These are phyloP conservation scores for Mormyrus lacerda DNA, from an alignment of 2,113 vertebrate species.

Conservation along the genomic window DNA sequence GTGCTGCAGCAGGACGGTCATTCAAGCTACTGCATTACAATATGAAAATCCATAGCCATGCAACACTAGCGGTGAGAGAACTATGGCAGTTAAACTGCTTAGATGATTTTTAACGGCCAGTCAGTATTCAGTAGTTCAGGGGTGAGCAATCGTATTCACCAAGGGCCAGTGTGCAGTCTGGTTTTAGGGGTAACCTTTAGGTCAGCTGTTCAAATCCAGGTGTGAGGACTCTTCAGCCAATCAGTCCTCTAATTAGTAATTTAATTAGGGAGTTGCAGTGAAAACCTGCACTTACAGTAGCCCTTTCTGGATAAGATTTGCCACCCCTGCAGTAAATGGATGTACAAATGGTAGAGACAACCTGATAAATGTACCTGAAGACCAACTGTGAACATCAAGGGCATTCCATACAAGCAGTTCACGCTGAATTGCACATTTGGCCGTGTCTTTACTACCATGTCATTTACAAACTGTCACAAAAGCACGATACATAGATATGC, in stretches of 20 bases:
- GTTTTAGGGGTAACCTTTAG: neutral
- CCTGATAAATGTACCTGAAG: neutral
- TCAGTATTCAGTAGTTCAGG: neutral
- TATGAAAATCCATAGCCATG: neutral
- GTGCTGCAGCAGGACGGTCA: neutral
- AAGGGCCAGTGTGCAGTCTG: neutral
- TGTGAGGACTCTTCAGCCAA: neutral
- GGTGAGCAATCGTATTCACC: neutral
- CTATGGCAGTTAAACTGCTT: neutral
- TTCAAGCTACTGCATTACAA: neutral
- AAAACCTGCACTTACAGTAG: neutral
- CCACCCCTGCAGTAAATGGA: neutral
- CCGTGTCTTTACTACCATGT: neutral
- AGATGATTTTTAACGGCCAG: neutral
- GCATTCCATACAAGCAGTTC: neutral
- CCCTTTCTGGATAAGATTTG: neutral
- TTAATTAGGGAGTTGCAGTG: neutral
- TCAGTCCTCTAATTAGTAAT: neutral
- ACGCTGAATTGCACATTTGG: neutral
- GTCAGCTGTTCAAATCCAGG: neutral
- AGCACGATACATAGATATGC: neutral
- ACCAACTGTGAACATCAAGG: neutral
- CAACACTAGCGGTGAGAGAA: neutral
- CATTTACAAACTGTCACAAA: neutral
- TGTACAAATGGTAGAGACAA: neutral